Base-by-base conservation (phyloP, 2,113 vertebrate genomes). In the Phaetusa simplex region DNA sequence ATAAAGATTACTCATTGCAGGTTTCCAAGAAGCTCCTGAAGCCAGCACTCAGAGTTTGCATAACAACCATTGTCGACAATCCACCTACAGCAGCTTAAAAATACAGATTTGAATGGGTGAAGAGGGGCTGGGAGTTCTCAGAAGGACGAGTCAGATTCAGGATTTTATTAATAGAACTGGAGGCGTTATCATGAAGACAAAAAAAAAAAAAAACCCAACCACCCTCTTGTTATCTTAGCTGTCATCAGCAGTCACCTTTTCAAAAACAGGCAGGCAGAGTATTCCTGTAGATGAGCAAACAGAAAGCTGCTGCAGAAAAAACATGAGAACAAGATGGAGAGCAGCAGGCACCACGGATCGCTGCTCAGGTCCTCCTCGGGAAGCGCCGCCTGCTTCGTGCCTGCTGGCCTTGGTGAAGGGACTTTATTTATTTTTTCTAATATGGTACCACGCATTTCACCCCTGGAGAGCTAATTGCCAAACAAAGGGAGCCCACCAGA, bases 131-230 rank as follows among this genome's bases (percentile, higher is more conserved):
- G 79, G 90, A 97, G 94, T 95, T 95, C 96, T 97, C 95, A 97
- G 95, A 97, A 97, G 95, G 96, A 96, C 92, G 43, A 93, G 97
- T 98, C 97, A 96, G 97, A 97, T 97, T 98, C 96, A 97, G 96
- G 96, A 94, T 97, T 98, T 97, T 97, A 98, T 98, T 97, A 98
- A 98, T 97, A 97, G 97, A 97, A 93, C 69, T 2, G 95, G 90
- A 98, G 97, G 97, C 93, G 95, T 96, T 95, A 67, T 96, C 89
- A 86, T 94, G 92, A 94, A 96, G 86, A 93, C 49, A 69, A 86
- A 95, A 92, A 95, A 89, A 91, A 62, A 61, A 38, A 40, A 36
- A 27, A n/a, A 21, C 13, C 6, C 12, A 8, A 24, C 62, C 90
- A 97, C 95, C 90, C 92, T 87, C 95, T 96, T 95, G 95, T 93